Evolutionary conservation across 53 echinoderm and acorn worm species (phyloP), one percentile per base, ranked within the genome.

Genomic region (Glandiceps talaboti): DNA sequence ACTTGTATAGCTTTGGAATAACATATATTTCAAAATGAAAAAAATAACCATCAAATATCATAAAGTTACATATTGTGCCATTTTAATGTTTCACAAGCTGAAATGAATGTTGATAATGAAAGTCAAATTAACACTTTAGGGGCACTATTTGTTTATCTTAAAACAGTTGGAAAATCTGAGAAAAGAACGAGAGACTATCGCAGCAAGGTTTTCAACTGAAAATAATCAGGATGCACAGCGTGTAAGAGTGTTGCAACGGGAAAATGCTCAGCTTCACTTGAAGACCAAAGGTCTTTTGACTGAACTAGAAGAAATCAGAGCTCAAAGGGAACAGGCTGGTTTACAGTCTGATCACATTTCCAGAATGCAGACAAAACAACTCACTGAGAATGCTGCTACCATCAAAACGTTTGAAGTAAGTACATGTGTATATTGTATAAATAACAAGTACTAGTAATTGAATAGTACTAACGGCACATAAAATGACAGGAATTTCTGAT

Each of bases 271-370:
- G 82, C 91, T 99, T 74, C 91, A 99, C 74, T 82, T 94, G 73
- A 99, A 99, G 86, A 89, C 91, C 73, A 99, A 99, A 91, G 99
- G 94, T 25, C 91, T 99, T 26, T 75, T 99, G 83, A 91, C 89
- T 6, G 99, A 99, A 76, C 82, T 99, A 26, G 91, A 99, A 77
- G 99, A 99, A 84, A 94, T 99, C 33, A 83, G 99, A 31, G 99
- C 91, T 12, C 99, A 99, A 80, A 79, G 99, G 76, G 99, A 99
- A 78, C 99, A 99, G 32, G 80, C 86, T 0, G 99, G 99, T 20
- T 81, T 99, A 29, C 99, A 99, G 86, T 99, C 99, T 0, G 99
- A 99, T 74, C 99, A 97, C 82, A 93, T 97, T 33, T 85, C 99
- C 29, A 91, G 99, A 64, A 81, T 97, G 28, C 99, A 97, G 79